Evolutionary conservation across 30 jellyfish, hydroid and myxozoan genomes (phyloP), one percentile per base, ranked within the genome.

Genomic region (Mastigias papua): DNA sequence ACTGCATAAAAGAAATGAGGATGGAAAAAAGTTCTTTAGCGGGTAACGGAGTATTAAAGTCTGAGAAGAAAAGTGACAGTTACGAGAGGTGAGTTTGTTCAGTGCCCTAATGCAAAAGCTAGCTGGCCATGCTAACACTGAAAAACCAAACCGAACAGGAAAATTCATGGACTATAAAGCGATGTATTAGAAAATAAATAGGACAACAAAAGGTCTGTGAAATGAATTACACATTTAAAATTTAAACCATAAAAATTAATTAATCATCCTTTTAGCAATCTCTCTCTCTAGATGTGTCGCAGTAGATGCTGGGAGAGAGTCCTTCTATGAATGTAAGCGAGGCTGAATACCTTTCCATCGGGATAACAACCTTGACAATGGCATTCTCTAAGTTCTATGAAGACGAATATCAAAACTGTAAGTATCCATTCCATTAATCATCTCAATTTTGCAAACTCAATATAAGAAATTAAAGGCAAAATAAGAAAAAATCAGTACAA

Each of bases 321-420:
- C 48, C 69, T 69, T 71, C 82, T 74, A 84, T 72, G 87, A 79
- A 76, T 73, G 86, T 88, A 76, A 76, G 51, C 91, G 86, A 69
- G 81, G 96, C 80, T 72, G 97, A 80, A 81, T 94, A 94, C 99
- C 99, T 94, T 94, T 94, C 99, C 83, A 96, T 94, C 82, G 99
- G 99, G 86, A 94, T 80, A 65, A 94, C 97, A 86, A 94, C 99
- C 95, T 94, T 94, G 93, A 94, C 97, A 78, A 94, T 97, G 31
- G 99, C 89, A 87, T 78, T 94, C 96, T 94, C 99, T 94, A 94
- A 89, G 86, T 94, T 89, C 99, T 94, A 94, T 58, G 97, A 94
- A 94, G 85, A 90, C 48, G 89, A 73, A 90, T 67, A 94, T 85
- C 95, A 94, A 68, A 94, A 75, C 63, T 83, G 94, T 88, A 54